Evolutionary conservation across 1,140 invertebrate species (phyloP).

Genomic region (Drosophila fuyamai): DNA sequence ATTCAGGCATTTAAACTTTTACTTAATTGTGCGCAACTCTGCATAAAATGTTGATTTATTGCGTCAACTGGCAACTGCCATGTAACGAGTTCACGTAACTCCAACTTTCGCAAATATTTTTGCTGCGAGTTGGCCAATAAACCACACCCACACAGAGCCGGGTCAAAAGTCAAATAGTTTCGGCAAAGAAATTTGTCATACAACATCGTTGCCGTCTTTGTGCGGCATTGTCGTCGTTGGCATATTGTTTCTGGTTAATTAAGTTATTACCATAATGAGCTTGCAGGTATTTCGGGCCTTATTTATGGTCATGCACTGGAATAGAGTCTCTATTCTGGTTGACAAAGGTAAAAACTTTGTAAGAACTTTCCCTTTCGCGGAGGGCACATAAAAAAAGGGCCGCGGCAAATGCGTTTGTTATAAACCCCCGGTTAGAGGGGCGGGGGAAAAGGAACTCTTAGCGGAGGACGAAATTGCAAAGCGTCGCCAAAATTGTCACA

Average conservation of each 20-base stretch:
- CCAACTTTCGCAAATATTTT: slow-evolving; percentile 45
- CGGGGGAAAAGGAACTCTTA: slow-evolving; percentile 20
- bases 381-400: slow-evolving; percentile 51
- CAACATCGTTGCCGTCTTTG: slow-evolving; percentile 52
- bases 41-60: slow-evolving; percentile 83
- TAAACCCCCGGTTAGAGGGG: slow-evolving; percentile 32
- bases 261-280: slow-evolving; percentile 83
- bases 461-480: slow-evolving; percentile 62
- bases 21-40: slow-evolving; percentile 78
- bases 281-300: slow-evolving; percentile 72
- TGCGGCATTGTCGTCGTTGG: slow-evolving; percentile 43
- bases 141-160: slow-evolving; percentile 4
- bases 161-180: slow-evolving; percentile 84
- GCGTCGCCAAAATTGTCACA: slow-evolving; percentile 79
- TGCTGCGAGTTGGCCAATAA: slow-evolving; percentile 9
- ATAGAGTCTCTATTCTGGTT: slow-evolving; percentile 29
- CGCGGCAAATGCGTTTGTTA: slow-evolving; percentile 70
- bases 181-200: slow-evolving; percentile 78
- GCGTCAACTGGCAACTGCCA: slow-evolving; percentile 57
- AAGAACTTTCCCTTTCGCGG: slow-evolving; percentile 43
- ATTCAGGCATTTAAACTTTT: slow-evolving; percentile 68
- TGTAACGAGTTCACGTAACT: slow-evolving; percentile 42
- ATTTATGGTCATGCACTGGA: slow-evolving; percentile 72
- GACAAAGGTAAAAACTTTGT: slow-evolving; percentile 66
- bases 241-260: slow-evolving; percentile 83